phyloP scores from a whole-genome alignment of 1,140 invertebrate genomes.

The Ostrea denselamellosa region DNA sequence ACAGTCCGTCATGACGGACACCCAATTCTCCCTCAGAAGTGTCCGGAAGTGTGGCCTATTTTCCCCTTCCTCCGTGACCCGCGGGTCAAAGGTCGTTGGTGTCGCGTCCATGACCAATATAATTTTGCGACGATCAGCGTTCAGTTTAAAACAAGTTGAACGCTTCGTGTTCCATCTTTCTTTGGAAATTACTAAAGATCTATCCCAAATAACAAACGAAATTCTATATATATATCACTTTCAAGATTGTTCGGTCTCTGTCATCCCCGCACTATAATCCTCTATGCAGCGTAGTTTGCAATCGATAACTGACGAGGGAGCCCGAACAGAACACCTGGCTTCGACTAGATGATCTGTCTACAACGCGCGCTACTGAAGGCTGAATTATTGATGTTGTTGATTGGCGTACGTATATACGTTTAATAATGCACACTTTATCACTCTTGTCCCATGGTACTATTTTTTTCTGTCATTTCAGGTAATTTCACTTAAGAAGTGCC shows the following conservation, averaged over 20 bases:
- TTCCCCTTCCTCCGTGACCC: slow-evolving; percentile 55
- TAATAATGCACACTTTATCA: background rate
- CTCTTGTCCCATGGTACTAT: background rate
- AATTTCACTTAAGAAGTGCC: background rate
- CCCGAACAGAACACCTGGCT: slow-evolving; percentile 6
- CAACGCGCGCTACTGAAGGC: background rate
- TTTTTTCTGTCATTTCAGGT: background rate
- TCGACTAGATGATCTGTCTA: slow-evolving; percentile 14
- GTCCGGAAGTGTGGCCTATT: slow-evolving; percentile 69
- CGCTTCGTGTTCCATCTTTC: too few relatives aligned
- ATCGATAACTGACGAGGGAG: slow-evolving; percentile 16
- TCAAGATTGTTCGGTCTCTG: background rate
- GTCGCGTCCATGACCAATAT: background rate
- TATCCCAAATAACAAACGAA: too few relatives aligned
- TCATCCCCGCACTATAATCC: background rate
- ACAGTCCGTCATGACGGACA: slow-evolving; percentile 79
- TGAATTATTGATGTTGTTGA: slow-evolving; percentile 38
- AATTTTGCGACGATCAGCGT: background rate
- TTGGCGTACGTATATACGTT: background rate
- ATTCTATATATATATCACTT: background rate
- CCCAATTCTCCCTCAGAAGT: slow-evolving; percentile 78
- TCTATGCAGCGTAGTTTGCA: background rate
- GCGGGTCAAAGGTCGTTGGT: slow-evolving; percentile 10
- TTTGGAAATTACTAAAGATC: too few relatives aligned
- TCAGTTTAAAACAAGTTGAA: background rate